A percentile compares a stretch with the other conserved stretches of the same genome.
Conservation (phyloP, 1,140 invertebrate species). For the Leptinotarsa defecta region DNA sequence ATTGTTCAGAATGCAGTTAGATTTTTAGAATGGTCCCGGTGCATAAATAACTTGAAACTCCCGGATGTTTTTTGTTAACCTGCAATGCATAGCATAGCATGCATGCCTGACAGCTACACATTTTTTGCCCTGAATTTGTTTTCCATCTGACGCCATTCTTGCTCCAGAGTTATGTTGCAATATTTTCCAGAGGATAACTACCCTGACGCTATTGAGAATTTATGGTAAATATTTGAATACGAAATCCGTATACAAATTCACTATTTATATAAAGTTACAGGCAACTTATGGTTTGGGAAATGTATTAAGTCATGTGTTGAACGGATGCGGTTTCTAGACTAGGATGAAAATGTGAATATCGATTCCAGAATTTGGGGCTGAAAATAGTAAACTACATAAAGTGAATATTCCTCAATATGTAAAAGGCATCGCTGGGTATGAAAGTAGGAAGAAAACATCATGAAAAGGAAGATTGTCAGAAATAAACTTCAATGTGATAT, state of each 20-base stretch:
- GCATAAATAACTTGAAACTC: not conserved
- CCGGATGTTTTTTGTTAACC: not conserved
- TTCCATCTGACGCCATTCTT: constrained; percentile 5
- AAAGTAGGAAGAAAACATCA: too few species aligned
- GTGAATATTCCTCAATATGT: too few species aligned
- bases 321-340: not conserved
- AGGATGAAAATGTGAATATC: not conserved
- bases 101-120: not conserved
- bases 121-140: not conserved
- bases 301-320: not conserved
- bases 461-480: too few species aligned
- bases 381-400: not conserved
- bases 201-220: constrained; percentile 1
- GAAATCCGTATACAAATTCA: constrained; percentile 19
- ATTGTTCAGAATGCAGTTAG: not conserved
- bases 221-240: constrained; percentile 18
- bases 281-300: constrained; percentile 3
- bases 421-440: too few species aligned
- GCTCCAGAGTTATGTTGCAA: constrained; percentile 4
- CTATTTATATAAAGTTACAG: constrained; percentile 24
- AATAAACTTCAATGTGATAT: too few species aligned
- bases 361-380: not conserved
- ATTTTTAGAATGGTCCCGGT: not conserved
- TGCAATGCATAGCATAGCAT: not conserved
- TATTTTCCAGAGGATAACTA: not conserved